A percentile compares a stretch with the other conserved stretches of the same genome.
phyloP scores from a whole-genome alignment of 2,797 vertebrate species.

The Syngnathus rostellatus region DNA sequence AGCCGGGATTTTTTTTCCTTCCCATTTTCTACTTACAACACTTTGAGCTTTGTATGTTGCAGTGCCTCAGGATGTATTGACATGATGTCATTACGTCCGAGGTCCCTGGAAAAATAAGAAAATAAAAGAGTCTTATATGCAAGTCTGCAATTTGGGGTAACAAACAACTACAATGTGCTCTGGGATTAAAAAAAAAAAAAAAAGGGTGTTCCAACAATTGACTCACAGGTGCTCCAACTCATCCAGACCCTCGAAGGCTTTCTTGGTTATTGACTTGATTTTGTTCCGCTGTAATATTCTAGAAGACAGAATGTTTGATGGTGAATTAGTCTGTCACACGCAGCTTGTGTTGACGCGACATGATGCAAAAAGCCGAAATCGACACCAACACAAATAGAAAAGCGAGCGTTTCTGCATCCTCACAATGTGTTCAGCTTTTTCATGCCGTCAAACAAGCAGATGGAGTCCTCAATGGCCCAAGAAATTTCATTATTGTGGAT shows the following conservation, averaged over 20 bases:
- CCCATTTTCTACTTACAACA: constrained; percentile 78
- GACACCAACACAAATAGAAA: not conserved
- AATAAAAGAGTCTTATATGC: constrained; percentile 28
- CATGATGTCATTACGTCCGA: constrained; percentile 87
- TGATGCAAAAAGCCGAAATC: not conserved
- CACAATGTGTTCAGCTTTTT: constrained; percentile 86
- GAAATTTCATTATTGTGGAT: constrained; percentile 93
- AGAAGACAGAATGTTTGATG: constrained; percentile 26
- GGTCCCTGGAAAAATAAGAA: constrained; percentile 70
- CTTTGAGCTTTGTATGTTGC: constrained; percentile 77
- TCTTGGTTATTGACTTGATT: constrained; percentile 88
- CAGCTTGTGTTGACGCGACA: not conserved
- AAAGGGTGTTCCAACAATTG: constrained; percentile 7
- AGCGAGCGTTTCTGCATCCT: constrained; percentile 41
- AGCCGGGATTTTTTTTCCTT: not conserved
- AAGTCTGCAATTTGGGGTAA: constrained; percentile 2
- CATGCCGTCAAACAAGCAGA: constrained; percentile 86
- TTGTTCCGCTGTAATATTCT: constrained; percentile 87
- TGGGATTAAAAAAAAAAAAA: not conserved
- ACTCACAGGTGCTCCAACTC: constrained; percentile 87
- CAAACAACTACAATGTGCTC: constrained; percentile 7
- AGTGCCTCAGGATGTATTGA: constrained; percentile 87
- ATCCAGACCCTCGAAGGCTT: constrained; percentile 83
- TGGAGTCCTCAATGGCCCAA: constrained; percentile 94
- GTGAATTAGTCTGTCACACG: not conserved